A percentile compares a stretch with the other conserved stretches of the same genome.
Conservation (phyloP, 35 echinoderm and acorn worm genomes). For the Chiridota heheva region DNA sequence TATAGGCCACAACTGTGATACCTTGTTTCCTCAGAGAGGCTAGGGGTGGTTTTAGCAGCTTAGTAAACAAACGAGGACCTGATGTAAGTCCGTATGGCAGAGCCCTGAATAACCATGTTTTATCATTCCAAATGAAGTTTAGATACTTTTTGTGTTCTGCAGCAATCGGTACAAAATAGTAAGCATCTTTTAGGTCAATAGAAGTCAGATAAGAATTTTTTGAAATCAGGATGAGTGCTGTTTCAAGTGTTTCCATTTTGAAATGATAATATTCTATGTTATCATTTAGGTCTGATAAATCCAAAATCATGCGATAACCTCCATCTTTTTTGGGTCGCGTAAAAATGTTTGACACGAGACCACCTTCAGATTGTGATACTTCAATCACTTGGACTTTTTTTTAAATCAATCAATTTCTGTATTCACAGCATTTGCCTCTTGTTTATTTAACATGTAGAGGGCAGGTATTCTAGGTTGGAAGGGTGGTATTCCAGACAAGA, state of each 20-base stretch:
- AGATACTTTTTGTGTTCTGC: conserved; percentile 42
- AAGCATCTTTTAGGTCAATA: conserved; percentile 58
- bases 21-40: conserved; percentile 22
- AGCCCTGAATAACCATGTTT: conserved; percentile 28
- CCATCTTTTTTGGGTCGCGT: conserved; percentile 33
- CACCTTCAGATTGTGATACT: background rate
- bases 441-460: conserved; percentile 1
- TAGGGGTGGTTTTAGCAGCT: conserved; percentile 43
- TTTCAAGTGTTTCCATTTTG: conserved; percentile 55
- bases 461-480: background rate
- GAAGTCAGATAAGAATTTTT: conserved; percentile 35
- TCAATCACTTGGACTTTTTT: conserved; percentile 35
- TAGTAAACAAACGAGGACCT: conserved; percentile 48
- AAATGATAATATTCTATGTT: conserved; percentile 46
- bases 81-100: conserved; percentile 40
- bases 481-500: background rate
- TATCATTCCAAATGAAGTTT: conserved; percentile 25
- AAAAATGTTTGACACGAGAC: background rate
- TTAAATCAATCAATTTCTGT: conserved; percentile 33
- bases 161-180: conserved; percentile 39
- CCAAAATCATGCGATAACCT: conserved; percentile 20
- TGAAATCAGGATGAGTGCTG: conserved; percentile 21
- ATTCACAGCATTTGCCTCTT: conserved; percentile 15
- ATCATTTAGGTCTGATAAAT: conserved; percentile 44
- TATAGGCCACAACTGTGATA: conserved; percentile 14